phyloP scores from a whole-genome alignment of 2,888 invertebrate species.

The Tipula confusa region DNA sequence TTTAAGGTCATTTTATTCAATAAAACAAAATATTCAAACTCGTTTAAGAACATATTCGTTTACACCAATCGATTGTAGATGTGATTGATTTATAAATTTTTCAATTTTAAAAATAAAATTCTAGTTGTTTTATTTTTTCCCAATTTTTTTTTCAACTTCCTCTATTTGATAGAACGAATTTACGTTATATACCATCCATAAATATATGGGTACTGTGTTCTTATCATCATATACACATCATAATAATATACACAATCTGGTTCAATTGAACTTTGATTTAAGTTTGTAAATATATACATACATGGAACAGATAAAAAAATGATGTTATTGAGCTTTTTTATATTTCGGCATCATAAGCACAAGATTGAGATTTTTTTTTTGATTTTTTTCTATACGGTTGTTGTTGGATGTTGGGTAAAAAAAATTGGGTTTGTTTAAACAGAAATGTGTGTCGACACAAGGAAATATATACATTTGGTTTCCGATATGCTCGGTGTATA shows the following conservation, averaged over 20 bases:
- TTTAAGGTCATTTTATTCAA: no score
- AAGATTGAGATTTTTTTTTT: background rate
- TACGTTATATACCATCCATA: background rate
- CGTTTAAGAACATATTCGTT: no score
- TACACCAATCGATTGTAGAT: background rate
- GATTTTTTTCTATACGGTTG: no score
- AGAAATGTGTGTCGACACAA: background rate
- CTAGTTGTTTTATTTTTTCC: background rate
- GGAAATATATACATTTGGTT: background rate
- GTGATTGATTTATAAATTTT: conserved; percentile 6
- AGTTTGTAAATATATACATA: background rate
- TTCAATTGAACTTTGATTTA: conserved; percentile 25
- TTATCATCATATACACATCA: conserved; percentile 20
- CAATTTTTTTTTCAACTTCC: background rate
- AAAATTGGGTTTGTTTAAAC: background rate
- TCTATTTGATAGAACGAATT: background rate
- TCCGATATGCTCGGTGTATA: background rate
- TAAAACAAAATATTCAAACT: no score
- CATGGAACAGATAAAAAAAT: background rate
- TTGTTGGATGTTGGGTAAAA: background rate
- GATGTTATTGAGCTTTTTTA: conserved; percentile 6
- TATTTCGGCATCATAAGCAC: background rate
- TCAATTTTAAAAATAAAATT: background rate
- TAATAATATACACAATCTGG: conserved; percentile 25
- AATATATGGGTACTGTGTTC: background rate